phyloP scores from a whole-genome alignment of 2,888 invertebrate species.

The Cosmia pyralina region DNA sequence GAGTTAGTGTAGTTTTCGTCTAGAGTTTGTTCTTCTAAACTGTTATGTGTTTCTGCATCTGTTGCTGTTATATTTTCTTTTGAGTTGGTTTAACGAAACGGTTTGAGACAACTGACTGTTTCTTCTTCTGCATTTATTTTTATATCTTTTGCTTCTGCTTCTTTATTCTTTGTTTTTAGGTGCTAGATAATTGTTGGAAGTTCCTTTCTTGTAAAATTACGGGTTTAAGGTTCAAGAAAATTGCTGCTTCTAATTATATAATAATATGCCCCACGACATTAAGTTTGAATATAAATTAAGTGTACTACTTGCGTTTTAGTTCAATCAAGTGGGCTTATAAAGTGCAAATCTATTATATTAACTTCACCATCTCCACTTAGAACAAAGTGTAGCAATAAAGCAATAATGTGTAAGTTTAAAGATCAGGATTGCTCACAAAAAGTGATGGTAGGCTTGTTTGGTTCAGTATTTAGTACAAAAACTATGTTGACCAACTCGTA shows the following conservation, averaged over 20 bases:
- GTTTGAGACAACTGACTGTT: background rate
- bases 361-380: constrained; percentile 46
- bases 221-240: background rate
- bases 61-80: background rate
- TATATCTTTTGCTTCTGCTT: background rate
- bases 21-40: constrained; percentile 1
- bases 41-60: background rate
- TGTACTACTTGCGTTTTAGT: constrained; percentile 20
- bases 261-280: background rate
- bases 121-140: background rate
- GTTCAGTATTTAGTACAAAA: constrained; percentile 47
- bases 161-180: background rate
- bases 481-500: constrained; percentile 47
- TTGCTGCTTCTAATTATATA: background rate
- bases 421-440: constrained; percentile 47
- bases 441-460: constrained; percentile 6
- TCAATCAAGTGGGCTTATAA: constrained; percentile 27
- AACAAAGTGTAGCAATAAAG: constrained; percentile 42
- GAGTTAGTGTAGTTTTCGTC: background rate
- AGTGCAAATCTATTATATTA: constrained; percentile 51
- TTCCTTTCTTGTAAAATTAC: background rate
- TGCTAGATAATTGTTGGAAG: background rate
- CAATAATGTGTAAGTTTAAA: constrained; percentile 37
- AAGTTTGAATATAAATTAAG: background rate
- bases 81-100: background rate